Conservation (phyloP, 2,888 invertebrate species). For the Cistogaster globosa region DNA sequence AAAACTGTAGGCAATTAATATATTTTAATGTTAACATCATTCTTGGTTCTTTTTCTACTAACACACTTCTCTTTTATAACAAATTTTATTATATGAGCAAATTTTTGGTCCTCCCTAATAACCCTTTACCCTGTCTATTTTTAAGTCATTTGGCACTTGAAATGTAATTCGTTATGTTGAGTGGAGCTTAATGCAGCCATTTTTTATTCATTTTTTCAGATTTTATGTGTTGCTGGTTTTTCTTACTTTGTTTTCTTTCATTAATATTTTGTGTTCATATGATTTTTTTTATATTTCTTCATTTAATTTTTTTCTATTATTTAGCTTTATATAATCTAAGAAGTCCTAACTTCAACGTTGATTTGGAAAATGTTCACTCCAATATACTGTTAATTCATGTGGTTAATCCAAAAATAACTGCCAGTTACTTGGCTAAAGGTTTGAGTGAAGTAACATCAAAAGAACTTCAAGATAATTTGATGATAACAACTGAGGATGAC, state of each 20-base stretch:
- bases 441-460: constrained; percentile 83
- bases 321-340: constrained; percentile 84
- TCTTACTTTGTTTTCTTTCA: constrained; percentile 27
- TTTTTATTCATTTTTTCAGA: too few species aligned
- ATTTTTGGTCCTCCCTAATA: not conserved
- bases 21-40: too few species aligned
- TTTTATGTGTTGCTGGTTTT: too few species aligned
- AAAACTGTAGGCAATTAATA: too few species aligned
- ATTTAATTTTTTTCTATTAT: constrained; percentile 37
- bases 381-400: constrained; percentile 90
- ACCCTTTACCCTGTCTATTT: not conserved
- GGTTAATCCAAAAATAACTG: constrained; percentile 84
- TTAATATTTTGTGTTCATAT: not conserved
- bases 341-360: constrained; percentile 86
- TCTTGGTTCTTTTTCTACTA: too few species aligned
- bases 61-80: too few species aligned
- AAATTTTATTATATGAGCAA: too few species aligned
- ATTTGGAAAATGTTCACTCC: constrained; percentile 86
- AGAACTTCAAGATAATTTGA: constrained; percentile 84
- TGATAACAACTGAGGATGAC: constrained; percentile 76
- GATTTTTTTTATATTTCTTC: constrained; percentile 1
- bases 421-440: constrained; percentile 85
- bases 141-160: constrained; percentile 62
- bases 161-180: constrained; percentile 53
- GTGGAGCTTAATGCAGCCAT: not conserved